Evolutionary conservation across 2,113 vertebrate genomes (phyloP), one percentile per base, ranked within the genome.

Genomic region (Oryzias javanicus): DNA sequence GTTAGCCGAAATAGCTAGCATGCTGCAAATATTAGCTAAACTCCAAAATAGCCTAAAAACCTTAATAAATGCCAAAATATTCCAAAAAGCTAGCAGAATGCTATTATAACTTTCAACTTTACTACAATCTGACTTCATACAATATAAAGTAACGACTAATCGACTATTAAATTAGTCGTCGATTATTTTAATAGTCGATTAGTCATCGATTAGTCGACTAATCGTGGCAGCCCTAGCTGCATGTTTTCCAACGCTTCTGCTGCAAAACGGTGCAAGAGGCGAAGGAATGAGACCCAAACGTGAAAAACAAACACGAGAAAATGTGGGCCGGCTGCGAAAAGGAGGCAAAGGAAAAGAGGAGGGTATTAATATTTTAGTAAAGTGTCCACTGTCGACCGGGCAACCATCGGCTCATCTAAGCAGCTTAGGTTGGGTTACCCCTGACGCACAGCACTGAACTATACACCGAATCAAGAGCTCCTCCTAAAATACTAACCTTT

Each of bases 361-460:
- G 59, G 56, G 18, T 60, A 89, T 91, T 74, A 91, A 93, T 91
- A 91, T 89, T 93, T 92, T 58, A 92, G 67, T 72, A 83, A 60
- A 22, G 72, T 70, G 62, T 80, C 70, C 64, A 45, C 57, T 72
- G 86, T 89, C 81, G 86, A 86, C 90, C 24, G 49, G 87, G 89
- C 75, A 89, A 91, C 90, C 81, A 84, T 74, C 79, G 88, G 77
- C 74, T 79, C 86, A 90, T 90, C 91, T 82, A 62, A 74, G 53
- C 66, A 27, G 24, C 19, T 59, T 41, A 59, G 87, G 75, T 91
- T 79, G 65, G 67, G 78, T 92, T 91, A 89, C 90, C 68, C 20
- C 35, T 40, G 58, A 51, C 6, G 46, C 73, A 67, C 50, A 42
- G 60, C 68, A 64, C 49, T 60, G 74, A 44, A 49, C 54, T 42